Evolutionary conservation across 2,113 vertebrate species (phyloP).

Genomic region (Lucifuga dentata): DNA sequence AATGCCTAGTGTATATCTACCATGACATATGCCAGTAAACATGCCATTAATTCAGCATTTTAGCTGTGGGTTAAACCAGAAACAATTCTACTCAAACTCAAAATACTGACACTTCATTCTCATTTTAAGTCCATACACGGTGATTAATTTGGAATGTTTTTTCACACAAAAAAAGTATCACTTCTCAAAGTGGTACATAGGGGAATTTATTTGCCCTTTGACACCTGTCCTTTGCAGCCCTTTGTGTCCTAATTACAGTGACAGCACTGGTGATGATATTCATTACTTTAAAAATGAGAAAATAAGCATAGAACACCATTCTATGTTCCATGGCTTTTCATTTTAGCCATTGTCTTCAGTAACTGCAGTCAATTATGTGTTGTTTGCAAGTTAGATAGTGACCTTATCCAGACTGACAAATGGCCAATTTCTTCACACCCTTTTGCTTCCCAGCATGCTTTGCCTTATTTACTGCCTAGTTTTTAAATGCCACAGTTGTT

Average conservation of each 20-base stretch:
- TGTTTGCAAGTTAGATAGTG: conserved; percentile 65
- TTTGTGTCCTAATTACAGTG: conserved; percentile 42
- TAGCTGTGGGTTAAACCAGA: conserved; percentile 17
- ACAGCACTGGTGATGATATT: conserved; percentile 35
- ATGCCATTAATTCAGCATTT: conserved; percentile 27
- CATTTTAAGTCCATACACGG: conserved; percentile 9
- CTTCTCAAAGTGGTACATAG: conserved; percentile 15
- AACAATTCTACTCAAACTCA: conserved; percentile 10
- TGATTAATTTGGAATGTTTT: conserved; percentile 23
- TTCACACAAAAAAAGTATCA: conserved; percentile 3
- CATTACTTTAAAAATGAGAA: conserved; percentile 52
- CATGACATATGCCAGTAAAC: conserved; percentile 19
- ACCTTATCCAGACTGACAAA: conserved; percentile 81
- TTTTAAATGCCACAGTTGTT: conserved; percentile 80
- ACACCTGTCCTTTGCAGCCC: conserved; percentile 7
- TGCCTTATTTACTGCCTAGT: conserved; percentile 69
- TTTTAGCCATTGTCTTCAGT: conserved; percentile 19
- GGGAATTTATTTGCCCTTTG: conserved; percentile 30
- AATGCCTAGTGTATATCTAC: background rate
- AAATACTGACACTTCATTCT: conserved; percentile 40
- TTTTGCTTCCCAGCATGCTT: conserved; percentile 53
- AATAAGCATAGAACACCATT: conserved; percentile 48
- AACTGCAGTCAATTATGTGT: conserved; percentile 68
- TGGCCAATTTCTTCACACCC: conserved; percentile 68
- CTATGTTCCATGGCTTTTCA: conserved; percentile 41